Conservation (phyloP, 2,797 vertebrate genomes). For the Simalia tracyae region DNA sequence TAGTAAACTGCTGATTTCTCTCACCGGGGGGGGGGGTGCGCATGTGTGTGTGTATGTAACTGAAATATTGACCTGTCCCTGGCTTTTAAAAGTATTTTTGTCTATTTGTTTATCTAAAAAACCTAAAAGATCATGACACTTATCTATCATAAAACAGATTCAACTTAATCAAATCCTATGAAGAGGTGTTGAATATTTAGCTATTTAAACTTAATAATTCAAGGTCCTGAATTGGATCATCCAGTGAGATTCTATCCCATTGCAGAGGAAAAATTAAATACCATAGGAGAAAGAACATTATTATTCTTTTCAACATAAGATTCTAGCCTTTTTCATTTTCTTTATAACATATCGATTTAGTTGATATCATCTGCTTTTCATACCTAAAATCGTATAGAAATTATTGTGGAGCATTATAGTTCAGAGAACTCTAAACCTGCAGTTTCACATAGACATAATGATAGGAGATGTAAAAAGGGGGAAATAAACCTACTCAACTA, state of each 20-base stretch:
- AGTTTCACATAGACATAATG: conserved; percentile 13
- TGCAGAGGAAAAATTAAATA: neutral
- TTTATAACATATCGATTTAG: conserved; percentile 28
- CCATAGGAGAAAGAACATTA: neutral
- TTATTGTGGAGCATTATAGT: conserved; percentile 45
- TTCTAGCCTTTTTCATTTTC: conserved; percentile 27
- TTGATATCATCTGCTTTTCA: conserved; percentile 31
- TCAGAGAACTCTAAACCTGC: conserved; percentile 48
- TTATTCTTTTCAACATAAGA: neutral
- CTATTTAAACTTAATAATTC: neutral
- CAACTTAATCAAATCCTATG: neutral
- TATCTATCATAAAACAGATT: neutral
- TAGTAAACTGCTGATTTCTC: too few species aligned
- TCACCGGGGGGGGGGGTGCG: too few species aligned
- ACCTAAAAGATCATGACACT: too few species aligned
- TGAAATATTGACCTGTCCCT: too few species aligned
- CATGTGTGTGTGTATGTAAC: too few species aligned
- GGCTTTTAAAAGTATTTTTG: too few species aligned
- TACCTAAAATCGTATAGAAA: conserved; percentile 39
- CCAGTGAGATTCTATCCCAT: conserved; percentile 12
- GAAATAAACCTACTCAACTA: conserved; percentile 31
- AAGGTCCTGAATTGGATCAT: neutral
- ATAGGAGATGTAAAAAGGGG: conserved; percentile 43
- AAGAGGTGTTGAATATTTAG: neutral
- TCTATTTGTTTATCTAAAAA: too few species aligned